phyloP scores from a whole-genome alignment of 2,797 vertebrate species.

The Botia kubotai region DNA sequence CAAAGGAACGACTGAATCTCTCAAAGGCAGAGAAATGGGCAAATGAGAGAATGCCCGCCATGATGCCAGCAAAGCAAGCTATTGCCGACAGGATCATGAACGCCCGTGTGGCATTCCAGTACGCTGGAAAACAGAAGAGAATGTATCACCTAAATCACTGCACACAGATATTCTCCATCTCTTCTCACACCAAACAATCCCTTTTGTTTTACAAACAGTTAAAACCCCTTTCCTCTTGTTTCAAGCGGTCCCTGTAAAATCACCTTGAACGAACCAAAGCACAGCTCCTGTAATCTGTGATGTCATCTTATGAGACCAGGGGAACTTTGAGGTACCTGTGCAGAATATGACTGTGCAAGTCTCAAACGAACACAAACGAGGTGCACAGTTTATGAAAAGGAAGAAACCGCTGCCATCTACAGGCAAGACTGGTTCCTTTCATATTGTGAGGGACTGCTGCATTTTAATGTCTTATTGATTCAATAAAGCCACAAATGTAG shows the following conservation, averaged over 20 bases:
- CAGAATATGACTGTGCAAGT: slow-evolving; percentile 18
- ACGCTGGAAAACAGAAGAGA: slow-evolving; percentile 70
- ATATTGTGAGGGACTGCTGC: background rate
- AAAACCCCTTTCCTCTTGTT: background rate
- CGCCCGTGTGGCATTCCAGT: slow-evolving; percentile 89
- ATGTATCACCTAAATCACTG: background rate
- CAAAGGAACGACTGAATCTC: slow-evolving; percentile 86
- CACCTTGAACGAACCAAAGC: slow-evolving; percentile 38
- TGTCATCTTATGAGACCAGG: slow-evolving; percentile 30
- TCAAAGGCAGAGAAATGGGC: slow-evolving; percentile 83
- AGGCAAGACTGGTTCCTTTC: slow-evolving; percentile 12
- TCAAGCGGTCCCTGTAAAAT: slow-evolving; percentile 17
- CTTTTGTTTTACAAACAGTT: background rate
- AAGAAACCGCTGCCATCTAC: slow-evolving; percentile 34
- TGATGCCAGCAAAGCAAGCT: slow-evolving; percentile 84
- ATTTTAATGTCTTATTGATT: no score
- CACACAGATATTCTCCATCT: background rate
- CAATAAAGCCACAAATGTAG: background rate
- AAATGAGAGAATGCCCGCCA: slow-evolving; percentile 85
- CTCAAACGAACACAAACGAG: slow-evolving; percentile 16
- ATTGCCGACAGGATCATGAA: slow-evolving; percentile 90
- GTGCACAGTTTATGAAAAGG: slow-evolving; percentile 6
- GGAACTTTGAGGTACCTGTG: slow-evolving; percentile 11
- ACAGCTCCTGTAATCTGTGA: slow-evolving; percentile 39
- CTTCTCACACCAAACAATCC: background rate